Conservation (phyloP, 2,113 vertebrate genomes). For the Silurus glanis region DNA sequence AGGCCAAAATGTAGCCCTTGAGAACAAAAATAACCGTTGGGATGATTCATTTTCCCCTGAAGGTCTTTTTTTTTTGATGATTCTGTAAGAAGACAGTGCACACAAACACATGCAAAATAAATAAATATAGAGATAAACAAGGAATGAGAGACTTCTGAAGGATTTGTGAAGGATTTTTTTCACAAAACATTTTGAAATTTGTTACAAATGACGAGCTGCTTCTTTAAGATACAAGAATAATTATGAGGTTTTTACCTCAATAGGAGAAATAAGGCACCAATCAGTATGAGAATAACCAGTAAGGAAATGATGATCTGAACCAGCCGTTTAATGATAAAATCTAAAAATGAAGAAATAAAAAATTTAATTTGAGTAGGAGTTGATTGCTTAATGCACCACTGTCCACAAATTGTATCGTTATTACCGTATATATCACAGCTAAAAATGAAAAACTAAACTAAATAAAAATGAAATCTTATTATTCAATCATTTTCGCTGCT, state of each 20-base stretch:
- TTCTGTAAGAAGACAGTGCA: not conserved
- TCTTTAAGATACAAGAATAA: not conserved
- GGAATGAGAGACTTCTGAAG: not conserved
- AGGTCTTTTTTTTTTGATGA: constrained; percentile 24
- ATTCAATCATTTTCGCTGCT: not conserved
- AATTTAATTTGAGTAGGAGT: not conserved
- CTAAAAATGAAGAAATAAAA: constrained; percentile 41
- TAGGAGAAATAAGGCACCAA: constrained; percentile 28
- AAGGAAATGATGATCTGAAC: not conserved
- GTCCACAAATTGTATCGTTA: not conserved
- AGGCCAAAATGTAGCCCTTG: constrained; percentile 4
- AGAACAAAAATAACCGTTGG: not conserved
- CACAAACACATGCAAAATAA: not conserved
- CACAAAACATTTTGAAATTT: no score
- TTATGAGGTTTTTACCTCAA: constrained; percentile 56
- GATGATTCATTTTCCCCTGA: not conserved
- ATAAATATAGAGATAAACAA: not conserved
- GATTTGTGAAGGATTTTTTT: no score
- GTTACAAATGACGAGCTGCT: not conserved
- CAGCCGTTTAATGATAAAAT: not conserved
- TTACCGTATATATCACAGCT: not conserved
- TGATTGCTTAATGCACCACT: not conserved
- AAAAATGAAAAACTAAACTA: not conserved
- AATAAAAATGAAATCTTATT: not conserved
- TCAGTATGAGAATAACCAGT: constrained; percentile 34